phyloP scores from a whole-genome alignment of 2,888 invertebrate species.

The Drosophila antonietae region DNA sequence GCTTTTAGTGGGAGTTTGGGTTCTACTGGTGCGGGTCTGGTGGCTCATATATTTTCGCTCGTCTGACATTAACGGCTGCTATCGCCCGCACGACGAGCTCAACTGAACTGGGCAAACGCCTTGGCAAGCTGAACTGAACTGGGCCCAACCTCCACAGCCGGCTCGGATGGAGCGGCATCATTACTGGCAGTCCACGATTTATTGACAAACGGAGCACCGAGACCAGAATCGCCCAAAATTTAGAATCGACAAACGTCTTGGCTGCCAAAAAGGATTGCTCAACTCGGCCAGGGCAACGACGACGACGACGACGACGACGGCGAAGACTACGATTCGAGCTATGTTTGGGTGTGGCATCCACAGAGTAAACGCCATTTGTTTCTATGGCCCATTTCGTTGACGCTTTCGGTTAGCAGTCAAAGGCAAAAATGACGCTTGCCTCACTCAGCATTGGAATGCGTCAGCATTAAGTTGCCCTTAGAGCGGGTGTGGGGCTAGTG shows the following conservation, averaged over 20 bases:
- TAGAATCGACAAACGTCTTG: slow-evolving; percentile 78
- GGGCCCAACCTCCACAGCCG: slow-evolving; percentile 17
- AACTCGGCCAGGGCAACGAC: slow-evolving; percentile 7
- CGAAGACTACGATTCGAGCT: neutral
- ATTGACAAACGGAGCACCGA: slow-evolving; percentile 81
- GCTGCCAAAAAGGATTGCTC: slow-evolving; percentile 73
- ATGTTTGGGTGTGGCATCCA: slow-evolving; percentile 61
- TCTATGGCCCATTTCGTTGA: slow-evolving; percentile 73
- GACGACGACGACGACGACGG: neutral
- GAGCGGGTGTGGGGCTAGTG: neutral
- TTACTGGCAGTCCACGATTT: slow-evolving; percentile 83
- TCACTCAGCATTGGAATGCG: slow-evolving; percentile 42
- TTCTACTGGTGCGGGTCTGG: slow-evolving; percentile 22
- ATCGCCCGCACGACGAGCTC: slow-evolving; percentile 78
- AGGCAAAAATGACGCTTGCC: slow-evolving; percentile 57
- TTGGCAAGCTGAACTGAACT: slow-evolving; percentile 6
- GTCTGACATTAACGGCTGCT: slow-evolving; percentile 85
- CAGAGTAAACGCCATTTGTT: slow-evolving; percentile 67
- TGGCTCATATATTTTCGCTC: slow-evolving; percentile 84
- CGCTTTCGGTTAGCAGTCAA: slow-evolving; percentile 58
- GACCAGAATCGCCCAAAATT: slow-evolving; percentile 69
- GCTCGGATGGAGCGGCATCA: slow-evolving; percentile 66
- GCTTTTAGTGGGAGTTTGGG: neutral
- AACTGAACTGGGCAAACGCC: slow-evolving; percentile 26
- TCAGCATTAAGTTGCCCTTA: slow-evolving; percentile 42